Evolutionary conservation across 1,140 invertebrate species (phyloP), one percentile per base, ranked within the genome.

Genomic region (Euglossa dilemma): DNA sequence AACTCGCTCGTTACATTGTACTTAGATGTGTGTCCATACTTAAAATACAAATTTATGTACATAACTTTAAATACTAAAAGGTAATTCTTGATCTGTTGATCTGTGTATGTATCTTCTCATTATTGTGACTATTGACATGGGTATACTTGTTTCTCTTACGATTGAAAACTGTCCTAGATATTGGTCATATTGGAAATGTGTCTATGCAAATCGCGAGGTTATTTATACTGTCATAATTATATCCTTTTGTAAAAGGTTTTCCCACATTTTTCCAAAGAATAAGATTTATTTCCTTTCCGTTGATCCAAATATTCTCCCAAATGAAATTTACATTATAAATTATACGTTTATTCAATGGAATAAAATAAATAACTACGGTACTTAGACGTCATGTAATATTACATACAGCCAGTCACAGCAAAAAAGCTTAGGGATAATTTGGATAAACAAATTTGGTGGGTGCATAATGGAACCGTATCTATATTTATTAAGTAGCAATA

Each of bases 231-330:
- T 54, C 92, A 85, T 61, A 94, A 84, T 84, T 93, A 92, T 66
- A 92, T 91, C 67, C 92, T 90, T 81, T 92, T 93, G n/a, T 90
- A 91, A 85, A 95, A 95, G 9, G 91, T 85, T 84, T 95, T 94
- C 0, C 89, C 91, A 78, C 95, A 95, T 47, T 93, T 87, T 54
- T 94, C 91, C 76, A 95, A 95, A 43, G 85, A 80, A 67, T 94
- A 94, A 1, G 94, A 94, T 78, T 91, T 93, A 54, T 92, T 91
- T 9, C 91, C 94, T 63, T 90, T 90, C 54, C 95, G 95, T 71
- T 90, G 87, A 69, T 93, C 93, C 85, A 91, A 90, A 63, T 94
- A 93, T 70, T 94, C 93, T 20, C 74, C 74, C n/a, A 94, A 85
- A 86, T 93, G 93, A 88, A 94, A 94, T 74, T 93, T 93, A 45